A percentile compares a stretch with the other conserved stretches of the same genome.
These are phyloP conservation scores for Leptinotarsa texana DNA, from an alignment of 1,140 invertebrate species.

Conservation along the genomic window DNA sequence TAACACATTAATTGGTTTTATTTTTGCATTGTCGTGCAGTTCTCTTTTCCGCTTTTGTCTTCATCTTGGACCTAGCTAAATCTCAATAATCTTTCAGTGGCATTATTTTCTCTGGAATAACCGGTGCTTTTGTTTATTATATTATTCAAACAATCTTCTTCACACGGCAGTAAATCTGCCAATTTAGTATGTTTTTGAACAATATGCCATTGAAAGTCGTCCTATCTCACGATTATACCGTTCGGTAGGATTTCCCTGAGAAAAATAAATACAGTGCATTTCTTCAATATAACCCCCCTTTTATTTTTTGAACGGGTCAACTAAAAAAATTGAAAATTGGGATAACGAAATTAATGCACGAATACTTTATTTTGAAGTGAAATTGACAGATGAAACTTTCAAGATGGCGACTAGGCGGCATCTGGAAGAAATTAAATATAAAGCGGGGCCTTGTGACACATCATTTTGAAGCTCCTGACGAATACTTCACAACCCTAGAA, in stretches of 20 bases:
- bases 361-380: no score
- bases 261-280: conserved; percentile 3
- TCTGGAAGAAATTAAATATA: no score
- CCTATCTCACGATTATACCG: conserved; percentile 23
- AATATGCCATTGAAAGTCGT: background rate
- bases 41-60: background rate
- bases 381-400: no score
- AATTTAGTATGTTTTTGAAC: background rate
- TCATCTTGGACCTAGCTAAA: background rate
- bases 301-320: no score
- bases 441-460: no score
- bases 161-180: background rate
- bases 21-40: background rate
- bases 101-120: background rate
- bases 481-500: no score
- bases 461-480: no score
- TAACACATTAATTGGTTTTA: background rate
- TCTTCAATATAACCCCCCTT: no score
- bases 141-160: background rate
- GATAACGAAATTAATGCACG: no score
- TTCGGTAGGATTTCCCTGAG: conserved; percentile 17
- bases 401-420: no score
- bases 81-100: background rate
- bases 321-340: no score
- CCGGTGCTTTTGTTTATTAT: background rate